phyloP scores from a whole-genome alignment of 2,888 invertebrate genomes.

The Erpobdella octoculata region DNA sequence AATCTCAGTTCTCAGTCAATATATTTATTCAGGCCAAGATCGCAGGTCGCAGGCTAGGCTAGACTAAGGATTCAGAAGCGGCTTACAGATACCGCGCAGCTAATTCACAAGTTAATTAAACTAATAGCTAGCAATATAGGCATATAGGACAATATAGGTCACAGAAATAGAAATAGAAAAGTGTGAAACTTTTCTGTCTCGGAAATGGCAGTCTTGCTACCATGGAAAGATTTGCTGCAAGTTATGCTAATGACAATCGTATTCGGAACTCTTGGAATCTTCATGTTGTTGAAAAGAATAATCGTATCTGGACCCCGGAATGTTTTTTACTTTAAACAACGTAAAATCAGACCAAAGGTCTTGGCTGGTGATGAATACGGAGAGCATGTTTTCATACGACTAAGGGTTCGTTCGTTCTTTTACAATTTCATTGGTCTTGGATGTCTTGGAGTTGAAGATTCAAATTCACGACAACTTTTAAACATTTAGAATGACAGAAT shows the following conservation, averaged over 20 bases:
- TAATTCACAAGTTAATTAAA: too few relatives aligned
- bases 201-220: not conserved
- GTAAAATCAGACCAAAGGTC: slow-evolving; percentile 25
- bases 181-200: too few relatives aligned
- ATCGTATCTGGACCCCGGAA: slow-evolving; percentile 25
- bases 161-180: too few relatives aligned
- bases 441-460: not conserved
- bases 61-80: too few relatives aligned
- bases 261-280: slow-evolving; percentile 14
- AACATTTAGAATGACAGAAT: not conserved
- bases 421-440: not conserved
- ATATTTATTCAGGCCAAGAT: too few relatives aligned
- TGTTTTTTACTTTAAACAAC: slow-evolving; percentile 22
- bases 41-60: too few relatives aligned
- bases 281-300: not conserved
- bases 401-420: slow-evolving; percentile 22
- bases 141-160: too few relatives aligned
- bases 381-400: slow-evolving; percentile 23
- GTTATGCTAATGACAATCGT: not conserved
- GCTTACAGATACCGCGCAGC: too few relatives aligned
- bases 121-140: too few relatives aligned
- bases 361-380: slow-evolving; percentile 27
- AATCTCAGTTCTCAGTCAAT: too few relatives aligned
- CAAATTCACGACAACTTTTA: not conserved
- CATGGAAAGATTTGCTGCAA: not conserved